Conservation (phyloP, 2,797 vertebrate genomes). For the Danionella dracula region DNA sequence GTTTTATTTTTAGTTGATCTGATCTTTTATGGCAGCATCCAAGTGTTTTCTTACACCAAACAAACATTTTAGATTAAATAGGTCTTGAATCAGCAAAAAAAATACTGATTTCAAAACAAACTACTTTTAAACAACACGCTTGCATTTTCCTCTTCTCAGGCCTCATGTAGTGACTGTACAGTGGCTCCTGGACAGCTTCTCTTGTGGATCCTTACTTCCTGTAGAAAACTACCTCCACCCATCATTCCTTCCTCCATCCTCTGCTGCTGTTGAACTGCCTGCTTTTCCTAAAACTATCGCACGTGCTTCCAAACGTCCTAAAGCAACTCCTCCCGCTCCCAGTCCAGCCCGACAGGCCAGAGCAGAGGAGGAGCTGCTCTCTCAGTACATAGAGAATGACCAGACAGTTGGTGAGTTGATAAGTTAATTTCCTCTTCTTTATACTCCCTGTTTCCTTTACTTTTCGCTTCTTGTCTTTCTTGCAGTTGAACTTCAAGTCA, state of each 20-base stretch:
- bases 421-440: background rate
- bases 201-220: conserved; percentile 74
- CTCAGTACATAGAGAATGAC: conserved; percentile 81
- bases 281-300: conserved; percentile 39
- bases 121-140: too few relatives aligned
- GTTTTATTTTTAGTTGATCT: too few relatives aligned
- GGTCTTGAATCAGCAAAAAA: too few relatives aligned
- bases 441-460: background rate
- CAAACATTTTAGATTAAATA: too few relatives aligned
- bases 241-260: conserved; percentile 73
- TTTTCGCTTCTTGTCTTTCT: conserved; percentile 4
- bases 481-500: conserved; percentile 66
- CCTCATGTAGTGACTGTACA: conserved; percentile 85
- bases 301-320: conserved; percentile 28
- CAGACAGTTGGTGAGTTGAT: conserved; percentile 69
- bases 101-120: too few relatives aligned
- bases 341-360: conserved; percentile 53
- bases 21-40: too few relatives aligned
- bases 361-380: conserved; percentile 84
- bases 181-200: conserved; percentile 89
- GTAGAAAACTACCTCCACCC: conserved; percentile 79
- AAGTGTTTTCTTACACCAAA: too few relatives aligned
- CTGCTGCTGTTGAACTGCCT: conserved; percentile 61
- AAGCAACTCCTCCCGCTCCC: conserved; percentile 40
- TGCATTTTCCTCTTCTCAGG: conserved; percentile 58